These are phyloP conservation scores for Tor tambroides DNA, from an alignment of 2,113 vertebrate genomes.

Conservation along the genomic window DNA sequence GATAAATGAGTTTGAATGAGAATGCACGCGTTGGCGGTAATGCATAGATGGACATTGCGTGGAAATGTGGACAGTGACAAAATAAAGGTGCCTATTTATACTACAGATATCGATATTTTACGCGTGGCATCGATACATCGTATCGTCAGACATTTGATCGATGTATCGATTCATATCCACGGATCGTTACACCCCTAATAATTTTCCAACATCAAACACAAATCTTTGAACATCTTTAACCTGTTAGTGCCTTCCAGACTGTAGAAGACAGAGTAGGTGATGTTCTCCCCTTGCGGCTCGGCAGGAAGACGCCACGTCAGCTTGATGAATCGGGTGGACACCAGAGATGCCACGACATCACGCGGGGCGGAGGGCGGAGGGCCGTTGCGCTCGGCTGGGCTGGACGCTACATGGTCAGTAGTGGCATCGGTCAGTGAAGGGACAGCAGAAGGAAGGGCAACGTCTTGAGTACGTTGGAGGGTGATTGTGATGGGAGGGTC, in stretches of 20 bases:
- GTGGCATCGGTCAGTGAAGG: constrained; percentile 61
- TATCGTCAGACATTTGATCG: too few relatives aligned
- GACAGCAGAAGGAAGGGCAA: constrained; percentile 57
- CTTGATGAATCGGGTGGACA: constrained; percentile 99
- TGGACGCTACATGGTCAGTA: constrained; percentile 71
- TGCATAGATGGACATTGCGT: too few relatives aligned
- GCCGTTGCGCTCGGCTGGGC: constrained; percentile 80
- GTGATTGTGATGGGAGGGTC: background rate
- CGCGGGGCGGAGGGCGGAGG: constrained; percentile 90
- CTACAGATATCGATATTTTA: too few relatives aligned
- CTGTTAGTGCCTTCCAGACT: constrained; percentile 89
- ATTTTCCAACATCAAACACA: background rate
- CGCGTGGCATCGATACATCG: too few relatives aligned
- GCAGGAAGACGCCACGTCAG: constrained; percentile 93
- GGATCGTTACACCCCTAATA: too few relatives aligned
- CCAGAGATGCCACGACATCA: constrained; percentile 94
- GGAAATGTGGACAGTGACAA: too few relatives aligned
- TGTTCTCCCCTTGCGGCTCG: constrained; percentile 90
- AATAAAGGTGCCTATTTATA: too few relatives aligned
- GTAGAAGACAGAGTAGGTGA: constrained; percentile 97
- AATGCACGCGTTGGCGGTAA: too few relatives aligned
- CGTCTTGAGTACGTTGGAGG: constrained; percentile 44
- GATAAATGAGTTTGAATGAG: too few relatives aligned
- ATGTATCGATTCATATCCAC: too few relatives aligned
- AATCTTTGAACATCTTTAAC: constrained; percentile 65